phyloP scores from a whole-genome alignment of 2,797 vertebrate species.

The Chiloscyllium punctatum region DNA sequence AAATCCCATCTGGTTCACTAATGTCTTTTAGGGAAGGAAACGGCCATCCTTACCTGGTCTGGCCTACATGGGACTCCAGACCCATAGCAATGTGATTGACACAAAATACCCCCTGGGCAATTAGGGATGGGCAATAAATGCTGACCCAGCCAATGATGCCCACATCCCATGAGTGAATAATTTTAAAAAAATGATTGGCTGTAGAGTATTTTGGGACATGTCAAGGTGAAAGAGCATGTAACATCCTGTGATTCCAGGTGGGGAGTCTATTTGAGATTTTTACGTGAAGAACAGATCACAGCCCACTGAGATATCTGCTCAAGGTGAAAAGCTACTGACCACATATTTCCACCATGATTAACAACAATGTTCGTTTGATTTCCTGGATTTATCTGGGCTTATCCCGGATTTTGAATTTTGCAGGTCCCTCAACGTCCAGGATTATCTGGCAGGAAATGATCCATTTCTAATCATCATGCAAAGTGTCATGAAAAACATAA shows the following conservation, averaged over 20 bases:
- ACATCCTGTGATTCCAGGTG: background rate
- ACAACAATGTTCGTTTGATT: background rate
- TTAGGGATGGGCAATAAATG: too few relatives aligned
- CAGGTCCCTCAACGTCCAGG: background rate
- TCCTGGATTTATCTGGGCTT: background rate
- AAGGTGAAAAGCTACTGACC: background rate
- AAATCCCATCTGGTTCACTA: too few relatives aligned
- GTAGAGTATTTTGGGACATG: too few relatives aligned
- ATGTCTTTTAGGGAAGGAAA: too few relatives aligned
- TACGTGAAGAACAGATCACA: background rate
- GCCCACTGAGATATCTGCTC: background rate
- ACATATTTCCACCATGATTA: background rate
- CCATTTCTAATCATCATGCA: background rate
- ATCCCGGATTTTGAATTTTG: background rate
- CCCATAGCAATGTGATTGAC: too few relatives aligned
- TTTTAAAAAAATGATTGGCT: too few relatives aligned
- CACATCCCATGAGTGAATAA: too few relatives aligned
- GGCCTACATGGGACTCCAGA: too few relatives aligned
- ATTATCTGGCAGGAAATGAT: conserved; percentile 17
- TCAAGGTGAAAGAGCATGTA: too few relatives aligned
- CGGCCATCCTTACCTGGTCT: too few relatives aligned
- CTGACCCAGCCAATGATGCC: too few relatives aligned
- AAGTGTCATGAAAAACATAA: conserved; percentile 1
- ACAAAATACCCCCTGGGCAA: too few relatives aligned
- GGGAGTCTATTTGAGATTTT: background rate